phyloP scores from a whole-genome alignment of 2,797 vertebrate genomes.

The Sus cebifrons region DNA sequence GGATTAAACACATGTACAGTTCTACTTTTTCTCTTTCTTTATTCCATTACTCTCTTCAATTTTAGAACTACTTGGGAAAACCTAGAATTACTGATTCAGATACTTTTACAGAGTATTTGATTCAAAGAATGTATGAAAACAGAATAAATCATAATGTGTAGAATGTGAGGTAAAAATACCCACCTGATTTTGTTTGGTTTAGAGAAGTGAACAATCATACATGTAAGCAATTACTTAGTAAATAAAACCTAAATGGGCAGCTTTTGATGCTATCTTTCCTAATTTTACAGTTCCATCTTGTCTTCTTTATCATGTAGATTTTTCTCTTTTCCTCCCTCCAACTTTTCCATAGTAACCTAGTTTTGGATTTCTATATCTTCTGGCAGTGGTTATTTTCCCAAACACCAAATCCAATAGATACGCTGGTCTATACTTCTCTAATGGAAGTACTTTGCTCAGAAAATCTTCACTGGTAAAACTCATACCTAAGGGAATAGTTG shows the following conservation, averaged over 20 bases:
- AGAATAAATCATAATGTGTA: not conserved
- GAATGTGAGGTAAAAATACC: not conserved
- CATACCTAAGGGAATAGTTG: not conserved
- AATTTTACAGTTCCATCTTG: not conserved
- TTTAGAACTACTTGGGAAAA: constrained; percentile 11
- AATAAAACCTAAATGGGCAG: not conserved
- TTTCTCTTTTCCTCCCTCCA: not conserved
- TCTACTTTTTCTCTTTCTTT: constrained; percentile 50
- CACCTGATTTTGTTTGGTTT: not conserved
- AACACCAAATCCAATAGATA: not conserved
- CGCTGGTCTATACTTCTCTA: not conserved
- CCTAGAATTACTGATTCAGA: constrained; percentile 3
- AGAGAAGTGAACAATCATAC: not conserved
- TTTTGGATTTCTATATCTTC: constrained; percentile 26
- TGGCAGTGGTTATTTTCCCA: not conserved
- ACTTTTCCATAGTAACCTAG: not conserved
- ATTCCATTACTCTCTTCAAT: not conserved
- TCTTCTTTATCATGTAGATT: constrained; percentile 22
- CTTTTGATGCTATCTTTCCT: not conserved
- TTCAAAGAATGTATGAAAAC: not conserved
- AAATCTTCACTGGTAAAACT: not conserved
- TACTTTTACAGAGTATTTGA: not conserved
- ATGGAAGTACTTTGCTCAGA: constrained; percentile 4
- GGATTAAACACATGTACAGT: not conserved
- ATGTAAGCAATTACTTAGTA: not conserved